These are phyloP conservation scores for Neodiprion fabricii DNA, from an alignment of 1,140 invertebrate genomes.

Conservation along the genomic window DNA sequence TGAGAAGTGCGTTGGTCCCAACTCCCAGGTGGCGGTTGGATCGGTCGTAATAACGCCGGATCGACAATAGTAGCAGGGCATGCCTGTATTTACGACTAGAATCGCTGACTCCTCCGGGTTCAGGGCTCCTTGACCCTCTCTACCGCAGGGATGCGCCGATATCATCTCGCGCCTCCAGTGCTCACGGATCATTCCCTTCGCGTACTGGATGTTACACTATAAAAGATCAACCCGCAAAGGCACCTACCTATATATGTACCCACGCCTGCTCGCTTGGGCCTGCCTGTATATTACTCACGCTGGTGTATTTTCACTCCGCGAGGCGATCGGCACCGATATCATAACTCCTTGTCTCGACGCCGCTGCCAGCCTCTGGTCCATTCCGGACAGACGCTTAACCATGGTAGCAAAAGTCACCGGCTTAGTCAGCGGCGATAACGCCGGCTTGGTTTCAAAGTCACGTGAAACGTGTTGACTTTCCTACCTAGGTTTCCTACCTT, in stretches of 20 bases:
- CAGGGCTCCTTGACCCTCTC: conserved; percentile 50
- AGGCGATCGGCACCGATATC: conserved; percentile 60
- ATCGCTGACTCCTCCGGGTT: conserved; percentile 47
- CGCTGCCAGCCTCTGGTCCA: conserved; percentile 39
- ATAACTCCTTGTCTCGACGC: conserved; percentile 61
- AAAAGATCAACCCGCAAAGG: conserved; percentile 53
- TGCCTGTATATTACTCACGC: conserved; percentile 62
- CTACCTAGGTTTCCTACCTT: background rate
- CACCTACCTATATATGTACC: background rate
- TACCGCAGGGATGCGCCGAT: conserved; percentile 45
- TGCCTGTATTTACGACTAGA: conserved; percentile 56
- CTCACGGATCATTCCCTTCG: conserved; percentile 55
- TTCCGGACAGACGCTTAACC: background rate
- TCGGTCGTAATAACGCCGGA: conserved; percentile 25
- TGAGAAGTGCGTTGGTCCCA: background rate
- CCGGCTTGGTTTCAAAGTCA: background rate
- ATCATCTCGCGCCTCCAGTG: conserved; percentile 47
- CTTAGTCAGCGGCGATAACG: background rate
- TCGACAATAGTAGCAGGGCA: conserved; percentile 52
- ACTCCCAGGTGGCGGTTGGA: conserved; percentile 6
- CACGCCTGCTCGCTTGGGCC: background rate
- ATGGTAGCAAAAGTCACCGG: conserved; percentile 2
- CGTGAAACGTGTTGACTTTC: background rate
- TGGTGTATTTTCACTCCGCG: conserved; percentile 61
- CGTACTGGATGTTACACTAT: conserved; percentile 38